These are phyloP conservation scores for Catocala sponsa DNA, from an alignment of 2,888 invertebrate genomes.

Conservation along the genomic window DNA sequence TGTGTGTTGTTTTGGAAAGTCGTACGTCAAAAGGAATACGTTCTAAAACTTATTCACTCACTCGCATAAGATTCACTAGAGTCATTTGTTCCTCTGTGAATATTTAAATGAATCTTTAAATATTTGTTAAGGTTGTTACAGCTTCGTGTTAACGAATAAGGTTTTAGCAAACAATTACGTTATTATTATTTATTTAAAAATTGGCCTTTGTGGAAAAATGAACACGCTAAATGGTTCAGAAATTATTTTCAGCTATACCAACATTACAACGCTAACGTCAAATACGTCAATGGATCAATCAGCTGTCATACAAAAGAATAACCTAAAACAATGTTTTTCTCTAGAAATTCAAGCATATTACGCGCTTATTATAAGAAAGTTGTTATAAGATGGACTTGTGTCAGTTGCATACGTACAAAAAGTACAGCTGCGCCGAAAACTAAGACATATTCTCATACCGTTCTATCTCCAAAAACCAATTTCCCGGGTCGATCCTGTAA, in stretches of 20 bases:
- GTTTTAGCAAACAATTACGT: too few relatives aligned
- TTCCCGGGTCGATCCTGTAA: slow-evolving; percentile 74
- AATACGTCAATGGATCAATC: not conserved
- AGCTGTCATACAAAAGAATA: slow-evolving; percentile 54
- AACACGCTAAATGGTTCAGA: too few relatives aligned
- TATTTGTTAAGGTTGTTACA: too few relatives aligned
- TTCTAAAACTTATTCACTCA: not conserved
- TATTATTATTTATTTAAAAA: too few relatives aligned
- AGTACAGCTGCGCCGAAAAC: slow-evolving; percentile 73
- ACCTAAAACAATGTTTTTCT: slow-evolving; percentile 70
- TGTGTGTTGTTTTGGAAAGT: slow-evolving; percentile 75
- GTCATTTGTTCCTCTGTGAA: too few relatives aligned
- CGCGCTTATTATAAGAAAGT: slow-evolving; percentile 62
- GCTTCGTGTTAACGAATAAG: too few relatives aligned
- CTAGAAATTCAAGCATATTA: slow-evolving; percentile 60
- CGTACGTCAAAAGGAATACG: slow-evolving; percentile 51
- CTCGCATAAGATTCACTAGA: too few relatives aligned
- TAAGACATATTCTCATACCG: slow-evolving; percentile 80
- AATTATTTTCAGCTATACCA: too few relatives aligned
- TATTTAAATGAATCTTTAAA: too few relatives aligned
- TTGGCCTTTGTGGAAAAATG: too few relatives aligned
- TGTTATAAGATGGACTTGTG: slow-evolving; percentile 61
- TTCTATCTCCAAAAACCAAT: slow-evolving; percentile 78
- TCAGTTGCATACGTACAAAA: slow-evolving; percentile 61
- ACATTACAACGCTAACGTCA: too few relatives aligned